Conservation (phyloP, 2,888 invertebrate genomes). For the Hetaerina titia region DNA sequence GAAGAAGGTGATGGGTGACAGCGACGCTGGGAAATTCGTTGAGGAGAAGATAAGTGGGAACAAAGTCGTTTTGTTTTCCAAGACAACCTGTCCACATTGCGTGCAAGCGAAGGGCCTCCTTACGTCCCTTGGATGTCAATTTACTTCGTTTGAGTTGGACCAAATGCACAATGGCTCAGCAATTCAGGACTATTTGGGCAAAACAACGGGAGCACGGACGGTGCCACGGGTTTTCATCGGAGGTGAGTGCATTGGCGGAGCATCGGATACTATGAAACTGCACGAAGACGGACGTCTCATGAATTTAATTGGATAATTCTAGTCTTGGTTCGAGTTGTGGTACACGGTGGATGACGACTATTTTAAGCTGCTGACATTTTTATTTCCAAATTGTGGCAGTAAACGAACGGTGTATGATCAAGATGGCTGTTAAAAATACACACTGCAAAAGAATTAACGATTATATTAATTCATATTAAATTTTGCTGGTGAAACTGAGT, state of each 20-base stretch:
- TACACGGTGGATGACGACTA: too few species aligned
- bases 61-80: slow-evolving; percentile 9
- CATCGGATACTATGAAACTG: neutral
- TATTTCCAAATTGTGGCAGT: too few species aligned
- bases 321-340: too few species aligned
- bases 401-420: too few species aligned
- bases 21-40: neutral
- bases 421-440: too few species aligned
- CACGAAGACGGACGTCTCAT: neutral
- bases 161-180: slow-evolving; percentile 5
- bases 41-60: neutral
- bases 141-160: neutral
- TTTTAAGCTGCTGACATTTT: too few species aligned
- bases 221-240: neutral
- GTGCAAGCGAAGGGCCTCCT: neutral
- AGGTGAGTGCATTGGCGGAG: slow-evolving; percentile 10
- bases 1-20: neutral
- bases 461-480: too few species aligned
- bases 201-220: neutral
- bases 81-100: neutral
- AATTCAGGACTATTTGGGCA: neutral
- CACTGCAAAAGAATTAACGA: too few species aligned
- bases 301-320: neutral
- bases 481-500: too few species aligned
- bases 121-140: neutral